Evolutionary conservation across 2,888 invertebrate genomes (phyloP), one percentile per base, ranked within the genome.

Genomic region (Timema podura): DNA sequence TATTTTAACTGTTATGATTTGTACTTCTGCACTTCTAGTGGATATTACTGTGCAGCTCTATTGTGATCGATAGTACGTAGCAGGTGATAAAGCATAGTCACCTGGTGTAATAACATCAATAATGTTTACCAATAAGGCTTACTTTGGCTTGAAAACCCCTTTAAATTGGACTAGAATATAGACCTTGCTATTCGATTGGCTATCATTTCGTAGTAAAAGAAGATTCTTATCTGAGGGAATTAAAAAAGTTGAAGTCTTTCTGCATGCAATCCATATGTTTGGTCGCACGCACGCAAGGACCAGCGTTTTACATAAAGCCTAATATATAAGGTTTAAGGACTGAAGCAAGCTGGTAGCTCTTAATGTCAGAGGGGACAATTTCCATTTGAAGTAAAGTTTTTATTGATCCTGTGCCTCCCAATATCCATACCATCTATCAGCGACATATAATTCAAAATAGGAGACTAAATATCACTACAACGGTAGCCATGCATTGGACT

Each of bases 181-280:
- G 68, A 70, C 67, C 66, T 45, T 64, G 69, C 65, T 65, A 48
- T 47, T 51, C 49, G 49, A 51, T 54, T 54, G 44, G 65, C 59
- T 65, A 65, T 69, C 69, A 59, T 69, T 69, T 69, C 69, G 59
- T 48, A 70, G 70, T 65, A 70, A 30, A 68, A 70, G 68, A 46
- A 67, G 70, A 70, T 70, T 49, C 70, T 70, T 70, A 70, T 70
- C 70, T 7, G 11, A 44, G 46, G 64, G 61, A 68, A 70, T 70
- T 70, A 70, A 68, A 70, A 70, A 70, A 67, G 68, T n/a, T 11
- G 67, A 45, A 68, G 44, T 65, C 49, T 44, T 51, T 49, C 49
- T 8, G 68, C 70, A 67, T 67, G 70, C 70, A 51, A 70, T 70
- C 70, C 69, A 69, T 65, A 47, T 68, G 70, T 54, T 68, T 48